Base-by-base conservation (phyloP, 92 coral and sea anemone genomes). In the Ricordea florida region DNA sequence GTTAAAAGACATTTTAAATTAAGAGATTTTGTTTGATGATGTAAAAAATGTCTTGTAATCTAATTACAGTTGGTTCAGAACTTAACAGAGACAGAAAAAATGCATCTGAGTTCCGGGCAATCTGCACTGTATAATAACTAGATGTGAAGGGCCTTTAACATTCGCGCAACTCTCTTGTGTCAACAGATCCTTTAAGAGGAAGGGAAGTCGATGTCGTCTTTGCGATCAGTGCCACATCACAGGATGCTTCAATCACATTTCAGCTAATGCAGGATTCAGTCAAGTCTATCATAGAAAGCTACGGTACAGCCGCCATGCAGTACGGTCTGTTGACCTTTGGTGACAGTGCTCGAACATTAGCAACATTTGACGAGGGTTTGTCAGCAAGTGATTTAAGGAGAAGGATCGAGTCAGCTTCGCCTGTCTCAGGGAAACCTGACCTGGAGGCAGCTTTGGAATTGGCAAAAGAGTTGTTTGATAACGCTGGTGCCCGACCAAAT, bases 271-370 rank as follows among this genome's bases (percentile, higher is more conserved):
- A 82, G 50, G 85, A 88, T 69, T 60, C 90, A 10, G 66, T 87
- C 53, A 85, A 70, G 46, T 62, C 66, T 24, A 71, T 94, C 11
- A 79, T 94, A 20, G 92, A 94, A 57, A 77, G 62, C 18, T 91
- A 85, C 62, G 90, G 88, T 14, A 47, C 89, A 33, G 41, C 68
- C 23, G 83, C 83, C 42, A 45, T 88, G 20, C 90, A 58, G 2
- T 91, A 87, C 74, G 47, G 81, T 15, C 59, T 91, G 6, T 51
- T 86, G 33, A 85, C 84, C 5, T 91, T 80, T 50, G 91, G 79
- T 4, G 72, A 50, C 13, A 35, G 72, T 23, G 69, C 85, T 6
- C 26, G 42, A n/a, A 20, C 48, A 16, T 60, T 86, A 29, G 62
- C 74, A 3, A 50, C 57, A 14, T 86, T 86, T 56, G 60, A 63